Percentiles rank a stretch among this genome's conserved stretches.
phyloP scores from a whole-genome alignment of 2,888 invertebrate genomes.

The Chesias legatella region DNA sequence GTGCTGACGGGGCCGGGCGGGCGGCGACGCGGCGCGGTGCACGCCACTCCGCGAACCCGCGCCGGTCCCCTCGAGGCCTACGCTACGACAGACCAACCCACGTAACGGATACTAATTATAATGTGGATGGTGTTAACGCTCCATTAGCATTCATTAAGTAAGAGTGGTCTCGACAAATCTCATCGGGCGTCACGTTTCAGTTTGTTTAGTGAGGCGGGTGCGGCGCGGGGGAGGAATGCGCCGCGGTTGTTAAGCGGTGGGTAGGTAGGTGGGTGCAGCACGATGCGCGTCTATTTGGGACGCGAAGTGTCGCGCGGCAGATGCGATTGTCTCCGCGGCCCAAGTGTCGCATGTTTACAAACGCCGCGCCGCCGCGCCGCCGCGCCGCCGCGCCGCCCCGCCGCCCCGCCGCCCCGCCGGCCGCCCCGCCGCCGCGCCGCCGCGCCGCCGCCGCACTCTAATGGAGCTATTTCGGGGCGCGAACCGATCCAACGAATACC shows the following conservation, averaged over 20 bases:
- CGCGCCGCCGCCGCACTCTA: too few relatives aligned
- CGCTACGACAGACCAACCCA: too few relatives aligned
- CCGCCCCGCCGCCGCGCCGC: too few relatives aligned
- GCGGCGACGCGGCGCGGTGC: slow-evolving; percentile 7
- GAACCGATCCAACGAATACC: slow-evolving; percentile 19
- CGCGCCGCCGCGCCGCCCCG: too few relatives aligned
- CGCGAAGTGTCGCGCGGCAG: slow-evolving; percentile 28
- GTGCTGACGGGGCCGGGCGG: slow-evolving; percentile 17
- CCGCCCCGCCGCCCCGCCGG: too few relatives aligned
- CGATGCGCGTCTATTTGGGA: slow-evolving; percentile 36
- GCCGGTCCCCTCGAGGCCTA: too few relatives aligned
- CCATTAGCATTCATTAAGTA: slow-evolving; percentile 74
- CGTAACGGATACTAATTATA: slow-evolving; percentile 48
- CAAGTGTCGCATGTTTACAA: slow-evolving; percentile 53
- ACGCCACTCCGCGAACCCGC: not conserved
- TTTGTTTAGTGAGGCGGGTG: slow-evolving; percentile 48
- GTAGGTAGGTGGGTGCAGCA: slow-evolving; percentile 21
- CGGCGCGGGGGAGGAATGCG: slow-evolving; percentile 50
- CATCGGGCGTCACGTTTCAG: slow-evolving; percentile 42
- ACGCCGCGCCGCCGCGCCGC: too few relatives aligned
- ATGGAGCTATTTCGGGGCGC: slow-evolving; percentile 59
- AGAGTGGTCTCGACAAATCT: slow-evolving; percentile 59
- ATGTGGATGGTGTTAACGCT: slow-evolving; percentile 57
- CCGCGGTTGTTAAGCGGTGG: slow-evolving; percentile 24
- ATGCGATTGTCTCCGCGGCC: not conserved